Evolutionary conservation across 1,140 invertebrate genomes (phyloP).

Genomic region (Aphidius gifuensis): DNA sequence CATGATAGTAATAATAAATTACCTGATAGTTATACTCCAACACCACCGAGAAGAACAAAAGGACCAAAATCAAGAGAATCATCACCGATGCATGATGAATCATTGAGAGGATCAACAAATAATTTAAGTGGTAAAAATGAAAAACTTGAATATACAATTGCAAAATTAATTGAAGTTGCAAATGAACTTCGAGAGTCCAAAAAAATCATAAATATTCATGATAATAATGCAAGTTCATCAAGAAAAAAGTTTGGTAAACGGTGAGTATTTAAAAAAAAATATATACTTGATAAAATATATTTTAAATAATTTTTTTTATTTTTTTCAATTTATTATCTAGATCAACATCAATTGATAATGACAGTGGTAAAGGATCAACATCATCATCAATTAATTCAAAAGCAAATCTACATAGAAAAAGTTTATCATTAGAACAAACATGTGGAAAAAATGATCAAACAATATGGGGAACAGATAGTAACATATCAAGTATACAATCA

Average conservation of each 20-base stretch:
- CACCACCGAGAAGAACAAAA: conserved; percentile 59
- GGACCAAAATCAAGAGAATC: conserved; percentile 61
- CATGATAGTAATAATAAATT: conserved; percentile 35
- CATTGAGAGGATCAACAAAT: conserved; percentile 48
- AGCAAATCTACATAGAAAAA: conserved; percentile 67
- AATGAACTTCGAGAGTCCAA: conserved; percentile 50
- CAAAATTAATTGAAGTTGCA: conserved; percentile 47
- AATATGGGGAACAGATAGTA: conserved; percentile 68
- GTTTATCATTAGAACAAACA: conserved; percentile 74
- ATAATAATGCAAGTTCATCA: conserved; percentile 38
- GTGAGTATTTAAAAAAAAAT: conserved; percentile 27
- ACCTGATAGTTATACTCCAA: conserved; percentile 53
- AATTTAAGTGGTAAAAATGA: conserved; percentile 47
- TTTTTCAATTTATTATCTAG: conserved; percentile 28
- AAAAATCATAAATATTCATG: conserved; percentile 31
- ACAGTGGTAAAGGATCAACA: conserved; percentile 45
- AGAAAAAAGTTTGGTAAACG: conserved; percentile 49
- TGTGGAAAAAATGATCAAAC: conserved; percentile 59
- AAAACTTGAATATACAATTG: conserved; percentile 50
- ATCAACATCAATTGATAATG: conserved; percentile 50
- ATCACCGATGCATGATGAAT: conserved; percentile 56
- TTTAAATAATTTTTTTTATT: conserved; percentile 1
- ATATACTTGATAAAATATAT: background rate
- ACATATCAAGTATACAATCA: conserved; percentile 75
- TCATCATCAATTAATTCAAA: conserved; percentile 51